A percentile compares a stretch with the other conserved stretches of the same genome.
phyloP scores from a whole-genome alignment of 2,888 invertebrate species.

The Limnephilus rhombicus region DNA sequence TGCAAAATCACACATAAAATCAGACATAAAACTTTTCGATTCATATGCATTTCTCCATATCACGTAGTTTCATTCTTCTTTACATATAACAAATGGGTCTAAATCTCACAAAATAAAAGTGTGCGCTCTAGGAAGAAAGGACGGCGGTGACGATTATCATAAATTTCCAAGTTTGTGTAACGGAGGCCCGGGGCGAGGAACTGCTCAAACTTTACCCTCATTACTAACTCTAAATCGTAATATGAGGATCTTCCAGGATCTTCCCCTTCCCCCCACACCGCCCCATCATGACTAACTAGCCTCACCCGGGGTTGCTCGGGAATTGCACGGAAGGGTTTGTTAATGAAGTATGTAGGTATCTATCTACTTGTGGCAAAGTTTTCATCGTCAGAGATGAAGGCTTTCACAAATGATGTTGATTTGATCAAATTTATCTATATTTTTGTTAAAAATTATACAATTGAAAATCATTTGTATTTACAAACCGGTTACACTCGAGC shows the following conservation, averaged over 20 bases:
- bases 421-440: too few relatives aligned
- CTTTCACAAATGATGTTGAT: not conserved
- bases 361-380: not conserved
- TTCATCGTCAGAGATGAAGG: not conserved
- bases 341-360: not conserved
- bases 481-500: too few relatives aligned
- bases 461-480: too few relatives aligned
- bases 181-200: not conserved
- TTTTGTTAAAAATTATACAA: too few relatives aligned
- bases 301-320: not conserved
- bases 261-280: not conserved
- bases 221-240: slow-evolving; percentile 29
- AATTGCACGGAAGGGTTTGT: slow-evolving; percentile 1
- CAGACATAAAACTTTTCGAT: not conserved
- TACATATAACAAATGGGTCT: not conserved
- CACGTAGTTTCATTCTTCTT: not conserved
- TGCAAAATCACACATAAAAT: not conserved
- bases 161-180: slow-evolving; percentile 42
- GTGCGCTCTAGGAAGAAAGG: not conserved
- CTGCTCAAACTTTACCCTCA: slow-evolving; percentile 28
- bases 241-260: not conserved
- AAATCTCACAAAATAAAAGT: not conserved
- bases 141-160: slow-evolving; percentile 34
- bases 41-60: not conserved
- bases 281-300: slow-evolving; percentile 4